Percentiles rank a stretch among this genome's conserved stretches.
These are phyloP conservation scores for Chaenodraco wilsoni DNA, from an alignment of 2,797 vertebrate genomes.

Conservation along the genomic window DNA sequence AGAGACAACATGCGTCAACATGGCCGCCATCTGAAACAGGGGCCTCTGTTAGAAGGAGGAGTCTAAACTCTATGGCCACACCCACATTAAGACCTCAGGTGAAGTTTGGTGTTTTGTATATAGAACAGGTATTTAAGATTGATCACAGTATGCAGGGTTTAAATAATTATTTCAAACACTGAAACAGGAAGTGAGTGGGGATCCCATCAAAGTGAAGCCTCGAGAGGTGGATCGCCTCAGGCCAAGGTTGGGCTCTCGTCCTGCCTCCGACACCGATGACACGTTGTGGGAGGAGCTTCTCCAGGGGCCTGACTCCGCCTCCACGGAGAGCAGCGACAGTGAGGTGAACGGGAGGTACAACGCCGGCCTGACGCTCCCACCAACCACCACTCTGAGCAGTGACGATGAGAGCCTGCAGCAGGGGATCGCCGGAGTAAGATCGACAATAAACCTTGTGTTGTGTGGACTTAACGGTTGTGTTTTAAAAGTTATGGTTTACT, in stretches of 20 bases:
- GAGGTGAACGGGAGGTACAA: slow-evolving; percentile 84
- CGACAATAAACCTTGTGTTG: too few species aligned
- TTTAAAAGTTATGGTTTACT: too few species aligned
- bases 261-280: slow-evolving; percentile 95
- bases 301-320: slow-evolving; percentile 91
- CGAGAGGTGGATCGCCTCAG: slow-evolving; percentile 77
- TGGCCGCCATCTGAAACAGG: slow-evolving; percentile 75
- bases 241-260: slow-evolving; percentile 85
- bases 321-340: slow-evolving; percentile 91
- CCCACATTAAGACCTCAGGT: slow-evolving; percentile 61
- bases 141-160: background rate
- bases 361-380: slow-evolving; percentile 65
- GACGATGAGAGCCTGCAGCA: slow-evolving; percentile 92
- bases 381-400: slow-evolving; percentile 77
- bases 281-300: slow-evolving; percentile 96
- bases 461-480: too few species aligned
- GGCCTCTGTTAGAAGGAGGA: slow-evolving; percentile 81
- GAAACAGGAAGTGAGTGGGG: slow-evolving; percentile 61
- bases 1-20: slow-evolving; percentile 70
- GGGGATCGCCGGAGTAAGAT: slow-evolving; percentile 77
- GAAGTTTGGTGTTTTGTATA: slow-evolving; percentile 1
- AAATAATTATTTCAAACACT: background rate
- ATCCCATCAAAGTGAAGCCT: slow-evolving; percentile 42
- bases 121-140: background rate
- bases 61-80: slow-evolving; percentile 57